Evolutionary conservation across 2,113 vertebrate genomes (phyloP).

Genomic region (Daubentonia madagascariensis): DNA sequence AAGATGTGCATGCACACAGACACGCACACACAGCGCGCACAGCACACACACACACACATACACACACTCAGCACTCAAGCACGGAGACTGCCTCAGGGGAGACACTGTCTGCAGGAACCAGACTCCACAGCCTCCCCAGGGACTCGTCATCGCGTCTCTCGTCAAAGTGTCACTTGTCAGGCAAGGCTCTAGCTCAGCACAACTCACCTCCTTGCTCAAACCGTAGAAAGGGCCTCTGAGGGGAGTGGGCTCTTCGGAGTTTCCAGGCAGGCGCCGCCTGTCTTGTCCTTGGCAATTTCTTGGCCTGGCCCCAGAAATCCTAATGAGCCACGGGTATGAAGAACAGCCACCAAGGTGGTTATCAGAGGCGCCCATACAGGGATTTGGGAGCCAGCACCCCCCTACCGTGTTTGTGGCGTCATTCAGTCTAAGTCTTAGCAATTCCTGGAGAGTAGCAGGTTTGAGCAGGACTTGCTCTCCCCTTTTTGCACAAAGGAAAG

Average conservation of each 20-base stretch:
- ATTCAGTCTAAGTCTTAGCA: background rate
- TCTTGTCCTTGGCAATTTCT: conserved; percentile 67
- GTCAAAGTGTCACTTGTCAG: conserved; percentile 75
- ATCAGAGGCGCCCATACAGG: background rate
- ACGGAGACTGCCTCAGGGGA: conserved; percentile 75
- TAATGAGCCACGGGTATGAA: conserved; percentile 43
- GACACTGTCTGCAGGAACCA: conserved; percentile 77
- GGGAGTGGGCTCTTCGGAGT: conserved; percentile 32
- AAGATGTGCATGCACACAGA: background rate
- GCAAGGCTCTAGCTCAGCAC: conserved; percentile 57
- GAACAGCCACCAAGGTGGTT: conserved; percentile 19
- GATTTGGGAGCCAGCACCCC: background rate
- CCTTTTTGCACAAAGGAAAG: background rate
- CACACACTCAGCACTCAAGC: conserved; percentile 57
- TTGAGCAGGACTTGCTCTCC: background rate
- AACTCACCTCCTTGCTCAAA: conserved; percentile 53
- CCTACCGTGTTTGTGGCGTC: background rate
- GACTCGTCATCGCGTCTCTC: conserved; percentile 67
- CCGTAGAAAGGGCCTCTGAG: conserved; percentile 54
- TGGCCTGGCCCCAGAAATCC: conserved; percentile 53
- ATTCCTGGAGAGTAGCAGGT: conserved; percentile 4
- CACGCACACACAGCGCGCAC: background rate
- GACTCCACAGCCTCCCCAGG: conserved; percentile 73
- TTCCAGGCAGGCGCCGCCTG: conserved; percentile 36
- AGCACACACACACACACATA: conserved; percentile 45